Base-by-base conservation (phyloP, 2,113 vertebrate species). In the Limnothrissa miodon region DNA sequence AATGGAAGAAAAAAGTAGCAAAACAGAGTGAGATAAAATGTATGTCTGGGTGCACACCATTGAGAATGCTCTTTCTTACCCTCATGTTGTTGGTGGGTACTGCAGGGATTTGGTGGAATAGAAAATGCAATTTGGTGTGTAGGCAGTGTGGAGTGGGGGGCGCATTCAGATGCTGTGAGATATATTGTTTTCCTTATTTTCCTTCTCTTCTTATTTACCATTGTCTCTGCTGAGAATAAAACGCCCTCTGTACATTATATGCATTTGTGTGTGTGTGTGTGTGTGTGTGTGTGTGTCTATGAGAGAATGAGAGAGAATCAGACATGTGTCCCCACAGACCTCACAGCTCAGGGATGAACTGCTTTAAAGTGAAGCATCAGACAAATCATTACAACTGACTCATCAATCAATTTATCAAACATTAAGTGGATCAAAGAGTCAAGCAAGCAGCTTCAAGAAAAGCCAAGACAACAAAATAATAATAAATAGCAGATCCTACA, bases 181-280 rank as follows among this genome's bases (percentile, higher is more conserved):
- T 33, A 17, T 74, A 74, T 74, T 74, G 66, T 74, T 74, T 74
- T 36, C 21, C 29, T 74, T 74, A 74, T 74, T 74, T 74, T 74
- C 1, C 11, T 36, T 74, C 66, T 74, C 10, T 62, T 17, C 13
- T 74, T 74, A 17, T 74, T 74, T 36, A 39, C 66, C 13, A 11
- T 36, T 33, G 15, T 74, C 66, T 74, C 66, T 74, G 11, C 33
- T 33, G 59, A 33, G 13, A 25, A 33, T 11, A 66, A 15, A 29
- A 39, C 25, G 1, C 1, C 25, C n/a, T 70, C 8, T 33, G 25
- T 23, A 59, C 56, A 33, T 11, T 29, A 29, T 13, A 2, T 29
- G 59, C 2, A 13, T 70, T n/a, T 42, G 42, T 4, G 42, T 42
- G 42, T 42, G 2, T 42, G 42, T 42, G 42, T 4, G 42, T 42